A percentile compares a stretch with the other conserved stretches of the same genome.
Evolutionary conservation across 2,797 vertebrate species (phyloP).

Genomic region (Sebastes matsubarae): DNA sequence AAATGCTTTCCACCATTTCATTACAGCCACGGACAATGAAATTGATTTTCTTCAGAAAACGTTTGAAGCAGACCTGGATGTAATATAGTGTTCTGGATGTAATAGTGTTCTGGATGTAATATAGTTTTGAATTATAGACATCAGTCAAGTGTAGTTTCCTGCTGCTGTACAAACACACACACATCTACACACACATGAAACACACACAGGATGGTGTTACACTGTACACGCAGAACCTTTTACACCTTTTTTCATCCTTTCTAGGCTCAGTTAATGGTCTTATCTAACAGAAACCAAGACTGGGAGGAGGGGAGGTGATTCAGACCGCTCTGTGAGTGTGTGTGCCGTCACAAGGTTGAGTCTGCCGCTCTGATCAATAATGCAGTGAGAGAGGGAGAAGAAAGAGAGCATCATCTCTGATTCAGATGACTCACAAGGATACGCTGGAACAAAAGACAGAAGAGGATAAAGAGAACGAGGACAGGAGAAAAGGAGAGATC

Average conservation of each 20-base stretch:
- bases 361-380: constrained; percentile 72
- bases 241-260: constrained; percentile 12
- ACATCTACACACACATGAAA: neutral
- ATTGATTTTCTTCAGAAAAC: constrained; percentile 42
- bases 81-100: constrained; percentile 15
- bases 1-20: constrained; percentile 24
- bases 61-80: constrained; percentile 8
- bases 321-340: constrained; percentile 12
- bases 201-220: constrained; percentile 4
- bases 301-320: constrained; percentile 9
- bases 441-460: constrained; percentile 38
- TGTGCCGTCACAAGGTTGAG: constrained; percentile 31
- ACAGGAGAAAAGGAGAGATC: constrained; percentile 6
- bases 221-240: constrained; percentile 19
- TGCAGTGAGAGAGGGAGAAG: constrained; percentile 44
- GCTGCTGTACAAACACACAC: neutral
- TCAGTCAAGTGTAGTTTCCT: constrained; percentile 20
- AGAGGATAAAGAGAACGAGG: constrained; percentile 13
- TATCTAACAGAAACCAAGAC: constrained; percentile 54
- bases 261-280: constrained; percentile 49
- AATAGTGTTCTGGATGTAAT: constrained; percentile 24
- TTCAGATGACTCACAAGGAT: constrained; percentile 57
- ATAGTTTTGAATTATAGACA: constrained; percentile 32
- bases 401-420: constrained; percentile 37
- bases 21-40: constrained; percentile 13